Percentiles rank a stretch among this genome's conserved stretches.
These are phyloP conservation scores for Taphrorychus bicolor DNA, from an alignment of 2,888 invertebrate species.

Conservation along the genomic window DNA sequence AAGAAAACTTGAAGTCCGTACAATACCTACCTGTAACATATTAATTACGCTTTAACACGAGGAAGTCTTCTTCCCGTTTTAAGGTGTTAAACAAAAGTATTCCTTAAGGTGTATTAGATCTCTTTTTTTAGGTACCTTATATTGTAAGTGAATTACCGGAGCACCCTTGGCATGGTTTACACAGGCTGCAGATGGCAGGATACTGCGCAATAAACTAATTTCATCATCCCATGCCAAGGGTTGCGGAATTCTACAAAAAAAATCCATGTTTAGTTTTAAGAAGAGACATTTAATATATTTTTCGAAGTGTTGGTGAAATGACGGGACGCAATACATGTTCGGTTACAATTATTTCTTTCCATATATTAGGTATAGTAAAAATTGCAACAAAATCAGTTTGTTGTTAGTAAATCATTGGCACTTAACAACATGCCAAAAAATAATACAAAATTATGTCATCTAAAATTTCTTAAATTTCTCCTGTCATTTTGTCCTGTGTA, in stretches of 20 bases:
- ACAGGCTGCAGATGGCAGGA: no score
- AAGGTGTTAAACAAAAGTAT: constrained; percentile 11
- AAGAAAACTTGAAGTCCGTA: no score
- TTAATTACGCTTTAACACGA: neutral
- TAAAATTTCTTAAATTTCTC: neutral
- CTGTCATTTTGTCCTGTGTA: neutral
- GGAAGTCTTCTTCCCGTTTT: neutral
- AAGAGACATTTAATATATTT: neutral
- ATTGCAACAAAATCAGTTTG: no score
- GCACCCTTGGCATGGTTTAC: neutral
- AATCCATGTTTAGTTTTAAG: constrained; percentile 24
- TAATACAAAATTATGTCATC: neutral
- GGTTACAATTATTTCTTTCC: neutral
- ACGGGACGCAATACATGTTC: neutral
- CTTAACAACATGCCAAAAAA: no score
- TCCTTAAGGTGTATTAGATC: constrained; percentile 29
- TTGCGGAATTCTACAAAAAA: no score
- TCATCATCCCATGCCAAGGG: no score
- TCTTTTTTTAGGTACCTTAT: constrained; percentile 18
- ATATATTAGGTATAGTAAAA: neutral
- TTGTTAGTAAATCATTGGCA: no score
- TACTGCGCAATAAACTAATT: no score
- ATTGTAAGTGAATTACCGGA: neutral
- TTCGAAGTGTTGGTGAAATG: neutral
- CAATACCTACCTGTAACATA: no score